A percentile compares a stretch with the other conserved stretches of the same genome.
These are phyloP conservation scores for Standfussiana lucernea DNA, from an alignment of 2,888 invertebrate genomes.

Conservation along the genomic window DNA sequence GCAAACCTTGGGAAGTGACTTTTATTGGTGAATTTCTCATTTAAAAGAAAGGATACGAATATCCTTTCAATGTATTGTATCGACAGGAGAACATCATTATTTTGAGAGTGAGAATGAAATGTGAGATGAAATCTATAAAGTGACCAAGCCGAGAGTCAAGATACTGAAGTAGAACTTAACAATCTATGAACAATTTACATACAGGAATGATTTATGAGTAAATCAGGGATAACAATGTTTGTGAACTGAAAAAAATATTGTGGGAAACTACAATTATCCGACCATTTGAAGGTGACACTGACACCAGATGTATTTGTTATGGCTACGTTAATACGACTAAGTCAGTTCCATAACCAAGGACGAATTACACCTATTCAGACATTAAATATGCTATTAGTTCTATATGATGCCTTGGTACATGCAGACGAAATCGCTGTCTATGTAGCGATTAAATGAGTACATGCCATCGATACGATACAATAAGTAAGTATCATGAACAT, in stretches of 20 bases:
- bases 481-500: slow-evolving; percentile 21
- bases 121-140: too few species aligned
- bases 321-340: too few species aligned
- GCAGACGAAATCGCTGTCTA: neutral
- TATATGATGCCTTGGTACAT: neutral
- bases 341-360: neutral
- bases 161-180: neutral
- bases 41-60: too few species aligned
- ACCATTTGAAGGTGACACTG: neutral
- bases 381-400: neutral
- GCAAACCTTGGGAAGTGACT: too few species aligned
- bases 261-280: neutral
- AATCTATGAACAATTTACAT: neutral
- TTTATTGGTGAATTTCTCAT: too few species aligned
- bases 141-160: neutral
- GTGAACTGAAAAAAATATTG: neutral
- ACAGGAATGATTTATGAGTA: neutral
- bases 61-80: too few species aligned
- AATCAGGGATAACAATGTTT: neutral
- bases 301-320: neutral
- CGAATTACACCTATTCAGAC: neutral
- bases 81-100: too few species aligned
- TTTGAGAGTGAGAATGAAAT: too few species aligned
- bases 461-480: slow-evolving; percentile 2
- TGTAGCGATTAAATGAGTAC: neutral